Percentiles rank a stretch among this genome's conserved stretches.
Evolutionary conservation across 92 coral and sea anemone genomes (phyloP).

Genomic region (Siderastrea siderea): DNA sequence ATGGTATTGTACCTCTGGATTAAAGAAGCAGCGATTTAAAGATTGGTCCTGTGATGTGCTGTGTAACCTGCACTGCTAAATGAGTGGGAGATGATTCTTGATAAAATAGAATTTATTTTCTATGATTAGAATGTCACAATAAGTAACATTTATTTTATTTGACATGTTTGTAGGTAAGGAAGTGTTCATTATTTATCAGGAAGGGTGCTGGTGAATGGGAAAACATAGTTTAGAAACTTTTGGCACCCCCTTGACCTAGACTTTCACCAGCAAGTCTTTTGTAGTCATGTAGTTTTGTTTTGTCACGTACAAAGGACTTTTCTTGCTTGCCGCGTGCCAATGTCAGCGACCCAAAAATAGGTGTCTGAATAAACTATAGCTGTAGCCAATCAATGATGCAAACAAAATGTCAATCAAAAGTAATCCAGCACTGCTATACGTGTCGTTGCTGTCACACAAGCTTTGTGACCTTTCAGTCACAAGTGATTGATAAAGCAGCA

Average conservation of each 20-base stretch:
- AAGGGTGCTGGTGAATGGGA: too few relatives aligned
- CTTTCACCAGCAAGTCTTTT: not conserved
- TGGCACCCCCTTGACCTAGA: not conserved
- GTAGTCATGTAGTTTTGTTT: not conserved
- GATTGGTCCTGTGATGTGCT: too few relatives aligned
- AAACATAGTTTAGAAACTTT: too few relatives aligned
- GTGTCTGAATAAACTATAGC: not conserved
- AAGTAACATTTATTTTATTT: not conserved
- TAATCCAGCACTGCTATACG: not conserved
- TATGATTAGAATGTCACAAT: not conserved
- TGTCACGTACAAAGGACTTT: not conserved
- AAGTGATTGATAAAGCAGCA: not conserved
- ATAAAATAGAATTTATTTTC: too few relatives aligned
- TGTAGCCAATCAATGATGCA: not conserved
- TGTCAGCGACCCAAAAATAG: not conserved
- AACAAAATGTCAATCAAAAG: not conserved
- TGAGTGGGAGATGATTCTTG: too few relatives aligned
- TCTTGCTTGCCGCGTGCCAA: not conserved
- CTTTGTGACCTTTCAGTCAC: not conserved
- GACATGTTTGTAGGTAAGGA: not conserved
- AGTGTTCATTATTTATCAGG: not conserved
- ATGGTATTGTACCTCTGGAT: constrained; percentile 45
- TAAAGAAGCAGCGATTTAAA: not conserved
- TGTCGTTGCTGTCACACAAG: not conserved
- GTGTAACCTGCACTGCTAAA: too few relatives aligned